Percentiles rank a stretch among this genome's conserved stretches.
phyloP scores from a whole-genome alignment of 2,797 vertebrate species.

The Aeoliscus strigatus region DNA sequence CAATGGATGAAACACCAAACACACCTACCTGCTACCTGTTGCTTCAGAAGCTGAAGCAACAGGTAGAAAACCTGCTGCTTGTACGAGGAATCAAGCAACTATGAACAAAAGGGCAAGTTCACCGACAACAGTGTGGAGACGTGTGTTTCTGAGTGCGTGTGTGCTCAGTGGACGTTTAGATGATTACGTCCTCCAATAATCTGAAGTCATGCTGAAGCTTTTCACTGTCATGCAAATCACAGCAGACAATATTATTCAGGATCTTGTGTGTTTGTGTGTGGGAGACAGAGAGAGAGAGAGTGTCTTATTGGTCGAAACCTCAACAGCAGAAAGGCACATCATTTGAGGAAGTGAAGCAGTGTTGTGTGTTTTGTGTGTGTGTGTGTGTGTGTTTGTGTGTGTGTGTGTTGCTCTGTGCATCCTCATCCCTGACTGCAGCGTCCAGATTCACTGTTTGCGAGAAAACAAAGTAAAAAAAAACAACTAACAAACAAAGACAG shows the following conservation, averaged over 20 bases:
- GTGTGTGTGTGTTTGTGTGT: neutral
- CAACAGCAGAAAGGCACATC: slow-evolving; percentile 59
- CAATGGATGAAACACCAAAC: slow-evolving; percentile 64
- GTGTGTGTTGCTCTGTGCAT: no score
- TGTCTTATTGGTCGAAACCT: slow-evolving; percentile 45
- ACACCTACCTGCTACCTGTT: slow-evolving; percentile 26
- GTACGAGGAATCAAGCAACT: slow-evolving; percentile 44
- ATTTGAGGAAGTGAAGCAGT: slow-evolving; percentile 19
- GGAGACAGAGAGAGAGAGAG: no score
- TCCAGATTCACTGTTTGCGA: no score
- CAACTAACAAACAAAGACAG: no score
- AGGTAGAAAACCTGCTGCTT: slow-evolving; percentile 54
- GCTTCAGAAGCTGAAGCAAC: slow-evolving; percentile 17
- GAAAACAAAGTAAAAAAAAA: no score
- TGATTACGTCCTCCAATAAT: slow-evolving; percentile 11
- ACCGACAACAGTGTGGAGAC: neutral
- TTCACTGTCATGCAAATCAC: slow-evolving; percentile 9
- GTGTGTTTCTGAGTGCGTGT: neutral
- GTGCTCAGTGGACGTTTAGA: neutral
- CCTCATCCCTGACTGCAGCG: no score
- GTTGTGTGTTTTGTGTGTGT: slow-evolving; percentile 1
- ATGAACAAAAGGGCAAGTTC: slow-evolving; percentile 42
- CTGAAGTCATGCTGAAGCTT: slow-evolving; percentile 1
- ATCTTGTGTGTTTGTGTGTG: neutral
- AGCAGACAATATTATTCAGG: slow-evolving; percentile 10